These are phyloP conservation scores for Stichodactyla mertensii DNA, from an alignment of 64 coral and sea anemone species.

Conservation along the genomic window DNA sequence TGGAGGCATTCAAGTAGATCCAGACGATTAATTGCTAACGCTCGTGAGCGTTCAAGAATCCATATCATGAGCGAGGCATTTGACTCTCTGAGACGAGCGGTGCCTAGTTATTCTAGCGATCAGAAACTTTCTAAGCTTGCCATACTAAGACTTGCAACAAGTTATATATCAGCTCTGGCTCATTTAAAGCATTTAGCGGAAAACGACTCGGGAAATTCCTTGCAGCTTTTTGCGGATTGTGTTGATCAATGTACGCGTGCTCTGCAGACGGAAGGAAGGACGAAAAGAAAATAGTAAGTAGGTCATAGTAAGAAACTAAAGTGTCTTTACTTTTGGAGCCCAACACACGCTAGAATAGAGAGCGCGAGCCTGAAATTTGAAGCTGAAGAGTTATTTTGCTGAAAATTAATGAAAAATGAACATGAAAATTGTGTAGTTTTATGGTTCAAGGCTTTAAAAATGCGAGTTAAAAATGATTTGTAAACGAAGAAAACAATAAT, in stretches of 20 bases:
- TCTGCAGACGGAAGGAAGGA: constrained; percentile 83
- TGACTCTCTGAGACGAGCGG: constrained; percentile 81
- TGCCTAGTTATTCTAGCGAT: constrained; percentile 88
- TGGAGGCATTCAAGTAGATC: constrained; percentile 87
- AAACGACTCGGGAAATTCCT: constrained; percentile 72
- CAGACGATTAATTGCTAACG: constrained; percentile 82
- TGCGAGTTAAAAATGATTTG: neutral
- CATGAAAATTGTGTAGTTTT: neutral
- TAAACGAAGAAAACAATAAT: neutral
- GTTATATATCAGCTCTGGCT: constrained; percentile 89
- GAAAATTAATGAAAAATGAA: neutral
- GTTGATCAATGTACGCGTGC: constrained; percentile 95
- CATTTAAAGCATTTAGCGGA: constrained; percentile 68
- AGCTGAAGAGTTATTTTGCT: neutral
- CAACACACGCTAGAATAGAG: neutral
- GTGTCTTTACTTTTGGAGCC: neutral
- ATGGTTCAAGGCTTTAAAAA: neutral
- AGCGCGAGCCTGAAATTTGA: neutral
- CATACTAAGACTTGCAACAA: constrained; percentile 83
- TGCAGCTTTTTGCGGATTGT: constrained; percentile 88
- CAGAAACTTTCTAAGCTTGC: constrained; percentile 97
- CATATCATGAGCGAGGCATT: constrained; percentile 99
- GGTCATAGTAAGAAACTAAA: neutral
- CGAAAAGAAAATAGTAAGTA: constrained; percentile 88
- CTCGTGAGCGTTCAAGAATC: constrained; percentile 88